phyloP scores from a whole-genome alignment of 2,888 invertebrate species.

The Strigamia maritima region DNA sequence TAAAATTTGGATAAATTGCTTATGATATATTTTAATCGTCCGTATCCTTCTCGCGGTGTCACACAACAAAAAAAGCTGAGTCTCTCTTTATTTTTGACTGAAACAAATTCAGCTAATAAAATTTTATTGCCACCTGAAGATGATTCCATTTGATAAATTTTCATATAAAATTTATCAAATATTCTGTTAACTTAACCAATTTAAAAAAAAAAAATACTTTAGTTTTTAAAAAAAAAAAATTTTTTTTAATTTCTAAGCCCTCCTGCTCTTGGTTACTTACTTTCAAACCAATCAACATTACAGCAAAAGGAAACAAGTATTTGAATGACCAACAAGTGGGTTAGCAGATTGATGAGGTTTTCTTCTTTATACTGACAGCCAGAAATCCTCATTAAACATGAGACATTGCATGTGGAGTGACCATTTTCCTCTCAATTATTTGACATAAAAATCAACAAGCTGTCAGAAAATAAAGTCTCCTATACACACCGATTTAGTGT shows the following conservation, averaged over 20 bases:
- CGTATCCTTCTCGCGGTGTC: background rate
- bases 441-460: background rate
- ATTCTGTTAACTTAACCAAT: background rate
- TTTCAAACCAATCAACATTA: too few relatives aligned
- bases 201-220: background rate
- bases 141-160: slow-evolving; percentile 12
- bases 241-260: too few relatives aligned
- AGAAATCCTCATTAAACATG: background rate
- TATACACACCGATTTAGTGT: background rate
- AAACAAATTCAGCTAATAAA: background rate
- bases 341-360: background rate
- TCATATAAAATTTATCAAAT: background rate
- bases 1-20: slow-evolving; percentile 3
- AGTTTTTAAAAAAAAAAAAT: too few relatives aligned
- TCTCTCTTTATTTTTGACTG: background rate
- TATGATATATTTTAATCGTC: background rate
- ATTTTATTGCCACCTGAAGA: background rate
- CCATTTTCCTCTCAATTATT: background rate
- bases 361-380: slow-evolving; percentile 5
- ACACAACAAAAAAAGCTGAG: background rate
- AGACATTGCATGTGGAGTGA: background rate
- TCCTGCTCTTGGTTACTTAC: too few relatives aligned
- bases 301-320: background rate
- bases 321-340: slow-evolving; percentile 16
- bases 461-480: slow-evolving; percentile 12